phyloP scores from a whole-genome alignment of 2,113 vertebrate genomes.

The Sylvicapra grimmia region DNA sequence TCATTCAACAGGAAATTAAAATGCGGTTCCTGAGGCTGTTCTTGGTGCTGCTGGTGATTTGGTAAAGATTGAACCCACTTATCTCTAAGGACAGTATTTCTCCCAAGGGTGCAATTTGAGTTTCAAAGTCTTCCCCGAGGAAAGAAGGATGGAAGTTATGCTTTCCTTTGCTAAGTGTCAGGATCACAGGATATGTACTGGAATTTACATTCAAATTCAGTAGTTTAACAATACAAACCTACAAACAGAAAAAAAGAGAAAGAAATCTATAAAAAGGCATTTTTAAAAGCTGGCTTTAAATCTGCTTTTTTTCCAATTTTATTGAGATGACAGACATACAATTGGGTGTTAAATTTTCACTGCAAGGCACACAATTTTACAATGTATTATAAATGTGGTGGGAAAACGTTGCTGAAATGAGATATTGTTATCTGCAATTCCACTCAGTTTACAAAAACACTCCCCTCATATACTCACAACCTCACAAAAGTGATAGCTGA shows the following conservation, averaged over 20 bases:
- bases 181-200: slow-evolving; percentile 47
- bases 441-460: background rate
- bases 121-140: slow-evolving; percentile 63
- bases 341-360: background rate
- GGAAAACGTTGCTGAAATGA: background rate
- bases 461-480: background rate
- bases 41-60: slow-evolving; percentile 74
- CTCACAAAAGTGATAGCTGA: background rate
- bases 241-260: background rate
- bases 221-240: slow-evolving; percentile 28
- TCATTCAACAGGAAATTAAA: slow-evolving; percentile 37
- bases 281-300: background rate
- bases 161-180: slow-evolving; percentile 38
- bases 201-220: slow-evolving; percentile 64
- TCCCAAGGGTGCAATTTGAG: slow-evolving; percentile 52
- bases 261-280: background rate
- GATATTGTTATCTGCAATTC: background rate
- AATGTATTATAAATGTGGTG: background rate
- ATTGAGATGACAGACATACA: background rate
- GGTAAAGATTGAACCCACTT: slow-evolving; percentile 73
- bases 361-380: background rate
- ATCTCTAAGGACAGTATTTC: slow-evolving; percentile 81
- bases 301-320: background rate
- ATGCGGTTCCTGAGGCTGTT: slow-evolving; percentile 68
- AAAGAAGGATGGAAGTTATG: slow-evolving; percentile 59